A percentile compares a stretch with the other conserved stretches of the same genome.
phyloP scores from a whole-genome alignment of 2,888 invertebrate species.

The Xanthorhoe spadicearia region DNA sequence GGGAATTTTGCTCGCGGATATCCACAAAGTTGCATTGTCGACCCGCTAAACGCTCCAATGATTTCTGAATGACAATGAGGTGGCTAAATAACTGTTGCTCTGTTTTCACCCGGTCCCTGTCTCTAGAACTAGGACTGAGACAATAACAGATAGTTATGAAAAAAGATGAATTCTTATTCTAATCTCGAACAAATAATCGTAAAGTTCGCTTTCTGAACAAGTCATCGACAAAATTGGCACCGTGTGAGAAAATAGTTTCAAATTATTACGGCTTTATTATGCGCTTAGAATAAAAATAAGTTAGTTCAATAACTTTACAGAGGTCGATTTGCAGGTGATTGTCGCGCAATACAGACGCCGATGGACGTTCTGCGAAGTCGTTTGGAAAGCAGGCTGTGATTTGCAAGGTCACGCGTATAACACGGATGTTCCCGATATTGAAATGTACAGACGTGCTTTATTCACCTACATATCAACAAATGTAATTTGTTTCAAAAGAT shows the following conservation, averaged over 20 bases:
- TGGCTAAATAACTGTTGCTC: conserved; percentile 33
- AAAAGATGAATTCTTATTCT: not conserved
- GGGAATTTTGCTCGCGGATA: conserved; percentile 61
- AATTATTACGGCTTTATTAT: conserved; percentile 49
- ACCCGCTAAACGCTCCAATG: conserved; percentile 55
- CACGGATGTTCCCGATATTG: conserved; percentile 85
- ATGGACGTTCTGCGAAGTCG: conserved; percentile 80
- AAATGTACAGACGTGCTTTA: conserved; percentile 84
- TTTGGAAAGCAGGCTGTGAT: conserved; percentile 85
- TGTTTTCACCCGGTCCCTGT: conserved; percentile 23
- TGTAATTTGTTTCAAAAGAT: conserved; percentile 80
- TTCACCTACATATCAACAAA: conserved; percentile 83
- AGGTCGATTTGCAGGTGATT: conserved; percentile 64
- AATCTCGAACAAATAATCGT: not conserved
- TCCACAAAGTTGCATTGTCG: conserved; percentile 50
- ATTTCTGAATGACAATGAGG: conserved; percentile 61
- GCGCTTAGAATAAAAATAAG: conserved; percentile 59
- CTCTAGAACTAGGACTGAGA: conserved; percentile 20
- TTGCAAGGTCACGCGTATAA: conserved; percentile 85
- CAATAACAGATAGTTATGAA: conserved; percentile 18
- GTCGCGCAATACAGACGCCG: conserved; percentile 78
- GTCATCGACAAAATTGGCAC: not conserved
- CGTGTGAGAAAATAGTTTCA: conserved; percentile 39
- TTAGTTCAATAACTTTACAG: conserved; percentile 58
- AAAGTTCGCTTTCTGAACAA: not conserved